Conservation (phyloP, 2,113 vertebrate species). For the Phoenicopterus ruber region DNA sequence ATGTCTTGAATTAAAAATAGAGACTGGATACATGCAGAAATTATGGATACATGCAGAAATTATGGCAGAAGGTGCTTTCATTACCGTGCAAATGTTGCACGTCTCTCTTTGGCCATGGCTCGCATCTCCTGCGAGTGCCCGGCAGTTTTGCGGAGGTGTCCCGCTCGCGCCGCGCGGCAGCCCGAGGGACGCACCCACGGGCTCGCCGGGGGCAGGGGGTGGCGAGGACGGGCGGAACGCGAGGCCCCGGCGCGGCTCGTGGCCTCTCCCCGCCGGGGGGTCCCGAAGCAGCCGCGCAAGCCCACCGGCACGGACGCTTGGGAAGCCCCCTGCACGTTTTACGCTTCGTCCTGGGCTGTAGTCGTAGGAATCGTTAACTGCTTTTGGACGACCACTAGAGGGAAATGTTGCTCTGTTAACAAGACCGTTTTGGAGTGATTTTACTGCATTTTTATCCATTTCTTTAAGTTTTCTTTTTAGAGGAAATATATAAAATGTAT, state of each 20-base stretch:
- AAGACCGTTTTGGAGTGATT: accelerated
- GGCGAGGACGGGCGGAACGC: neutral
- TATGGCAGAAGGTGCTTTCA: neutral
- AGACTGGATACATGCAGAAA: accelerated
- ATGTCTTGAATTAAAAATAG: neutral
- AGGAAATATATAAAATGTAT: neutral
- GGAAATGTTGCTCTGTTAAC: constrained; percentile 75
- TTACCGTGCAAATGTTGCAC: too few species aligned
- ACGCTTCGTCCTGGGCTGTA: accelerated
- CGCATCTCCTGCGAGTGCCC: neutral
- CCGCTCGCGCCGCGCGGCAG: accelerated
- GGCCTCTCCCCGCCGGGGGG: too few species aligned
- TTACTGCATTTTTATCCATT: neutral
- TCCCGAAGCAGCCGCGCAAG: accelerated
- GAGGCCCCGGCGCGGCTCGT: accelerated
- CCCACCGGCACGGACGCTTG: accelerated
- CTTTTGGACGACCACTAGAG: constrained; percentile 61
- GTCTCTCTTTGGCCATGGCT: accelerated
- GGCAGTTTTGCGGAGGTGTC: neutral
- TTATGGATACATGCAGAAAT: neutral
- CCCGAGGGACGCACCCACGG: neutral
- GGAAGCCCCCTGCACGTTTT: accelerated
- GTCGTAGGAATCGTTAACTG: neutral
- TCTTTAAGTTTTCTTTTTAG: neutral
- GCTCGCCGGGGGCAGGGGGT: neutral